A percentile compares a stretch with the other conserved stretches of the same genome.
Evolutionary conservation across 2,888 invertebrate species (phyloP).

Genomic region (Resseliella maxima): DNA sequence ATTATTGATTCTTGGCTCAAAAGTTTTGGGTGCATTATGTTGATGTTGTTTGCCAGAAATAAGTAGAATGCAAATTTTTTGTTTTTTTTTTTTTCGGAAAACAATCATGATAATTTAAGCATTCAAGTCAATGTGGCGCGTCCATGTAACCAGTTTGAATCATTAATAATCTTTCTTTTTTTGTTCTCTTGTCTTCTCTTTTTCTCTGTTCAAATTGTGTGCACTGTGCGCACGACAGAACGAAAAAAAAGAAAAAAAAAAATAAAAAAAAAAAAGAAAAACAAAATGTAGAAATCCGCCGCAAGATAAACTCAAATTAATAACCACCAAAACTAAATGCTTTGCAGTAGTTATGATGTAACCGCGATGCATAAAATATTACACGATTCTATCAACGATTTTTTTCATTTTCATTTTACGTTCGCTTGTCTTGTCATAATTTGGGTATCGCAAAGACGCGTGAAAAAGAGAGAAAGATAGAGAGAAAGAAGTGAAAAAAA

Average conservation of each 20-base stretch:
- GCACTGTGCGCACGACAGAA: not conserved
- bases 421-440: no score
- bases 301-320: conserved; percentile 6
- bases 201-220: not conserved
- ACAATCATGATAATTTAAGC: conserved; percentile 43
- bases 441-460: no score
- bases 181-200: no score
- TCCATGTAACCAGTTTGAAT: not conserved
- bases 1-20: not conserved
- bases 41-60: not conserved
- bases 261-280: not conserved
- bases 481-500: not conserved
- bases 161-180: conserved; percentile 40
- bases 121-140: not conserved
- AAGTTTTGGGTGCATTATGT: not conserved
- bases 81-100: no score
- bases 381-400: not conserved
- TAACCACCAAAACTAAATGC: conserved; percentile 14
- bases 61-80: conserved; percentile 14
- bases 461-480: not conserved
- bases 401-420: not conserved
- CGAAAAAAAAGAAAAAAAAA: no score
- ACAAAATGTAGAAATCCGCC: not conserved
- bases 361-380: not conserved
- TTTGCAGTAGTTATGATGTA: not conserved